Base-by-base conservation (phyloP, 2,888 invertebrate species). In the Eupithecia exiguata region DNA sequence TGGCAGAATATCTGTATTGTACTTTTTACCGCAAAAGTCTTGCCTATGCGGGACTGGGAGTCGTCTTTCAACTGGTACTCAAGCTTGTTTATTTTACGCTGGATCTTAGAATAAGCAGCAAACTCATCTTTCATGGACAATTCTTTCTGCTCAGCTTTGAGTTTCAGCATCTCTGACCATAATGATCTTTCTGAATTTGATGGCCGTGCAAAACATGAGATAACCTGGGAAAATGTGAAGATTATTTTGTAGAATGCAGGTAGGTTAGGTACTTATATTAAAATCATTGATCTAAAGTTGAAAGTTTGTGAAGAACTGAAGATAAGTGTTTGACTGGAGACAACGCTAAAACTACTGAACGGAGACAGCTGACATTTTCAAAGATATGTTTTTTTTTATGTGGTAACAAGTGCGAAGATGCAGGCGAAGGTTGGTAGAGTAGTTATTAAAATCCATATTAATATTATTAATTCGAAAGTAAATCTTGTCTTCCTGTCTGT, bases 111-210 rank as follows among this genome's bases (percentile, higher is more conserved):
- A 84, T 95, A 95, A 49, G 95, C 93, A 9, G 95, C 95, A 88
- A 96, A 96, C 79, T 95, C 93, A 78, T 95, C 95, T 75, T 95
- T 95, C 90, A 95, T 95, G 12, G 94, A 95, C 74, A 95, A 86
- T 12, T 83, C 78, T 71, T 91, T 90, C 81, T 95, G 95, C 79
- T 95, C 91, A 2, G 83, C 81, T 83, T 93, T 95, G 5, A 95
- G 86, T 79, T 88, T 86, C 49, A 87, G 67, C 58, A 95, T 89
- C 83, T 95, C 89, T 9, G 84, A 80, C 83, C 92, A 89, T 35
- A 95, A 78, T 40, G 84, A 84, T 67, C 89, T 88, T 83, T 96
- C 95, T 81, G 90, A 87, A 46, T 87, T 85, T 0, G 95, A 91
- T 46, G 93, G 92, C 81, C 91, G 89, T 65, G 89, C 89, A 74